Conservation (phyloP, 2,113 vertebrate species). For the Austrofundulus limnaeus region DNA sequence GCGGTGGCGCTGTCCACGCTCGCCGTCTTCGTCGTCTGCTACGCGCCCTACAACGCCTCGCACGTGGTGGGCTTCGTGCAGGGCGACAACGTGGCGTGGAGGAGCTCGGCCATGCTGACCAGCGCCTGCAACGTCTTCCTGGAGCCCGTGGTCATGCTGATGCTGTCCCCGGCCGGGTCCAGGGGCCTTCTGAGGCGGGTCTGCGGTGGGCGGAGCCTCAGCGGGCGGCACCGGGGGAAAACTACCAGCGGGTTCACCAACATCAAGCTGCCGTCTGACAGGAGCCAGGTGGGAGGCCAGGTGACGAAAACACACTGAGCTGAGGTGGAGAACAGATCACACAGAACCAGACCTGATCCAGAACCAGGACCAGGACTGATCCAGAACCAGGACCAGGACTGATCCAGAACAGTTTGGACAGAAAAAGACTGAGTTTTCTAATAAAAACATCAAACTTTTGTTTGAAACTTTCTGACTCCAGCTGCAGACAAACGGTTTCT, state of each 20-base stretch:
- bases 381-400: too few relatives aligned
- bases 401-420: too few relatives aligned
- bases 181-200: constrained; percentile 58
- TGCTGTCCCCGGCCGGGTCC: constrained; percentile 72
- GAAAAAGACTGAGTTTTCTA: too few relatives aligned
- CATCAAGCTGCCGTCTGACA: constrained; percentile 18
- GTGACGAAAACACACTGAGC: constrained; percentile 26
- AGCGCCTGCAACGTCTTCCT: constrained; percentile 82
- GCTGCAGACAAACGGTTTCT: too few relatives aligned
- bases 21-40: constrained; percentile 80
- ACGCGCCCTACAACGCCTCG: constrained; percentile 81
- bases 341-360: background rate
- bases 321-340: background rate
- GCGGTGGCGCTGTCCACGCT: constrained; percentile 76
- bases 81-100: constrained; percentile 65
- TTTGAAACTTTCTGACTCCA: too few relatives aligned
- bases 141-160: constrained; percentile 80
- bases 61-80: constrained; percentile 77
- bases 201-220: constrained; percentile 44
- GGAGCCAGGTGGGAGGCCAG: constrained; percentile 15
- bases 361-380: too few relatives aligned
- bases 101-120: constrained; percentile 70
- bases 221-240: background rate
- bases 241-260: background rate
- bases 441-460: too few relatives aligned